Conservation (phyloP, 2,113 vertebrate genomes). For the Grantiella picta region DNA sequence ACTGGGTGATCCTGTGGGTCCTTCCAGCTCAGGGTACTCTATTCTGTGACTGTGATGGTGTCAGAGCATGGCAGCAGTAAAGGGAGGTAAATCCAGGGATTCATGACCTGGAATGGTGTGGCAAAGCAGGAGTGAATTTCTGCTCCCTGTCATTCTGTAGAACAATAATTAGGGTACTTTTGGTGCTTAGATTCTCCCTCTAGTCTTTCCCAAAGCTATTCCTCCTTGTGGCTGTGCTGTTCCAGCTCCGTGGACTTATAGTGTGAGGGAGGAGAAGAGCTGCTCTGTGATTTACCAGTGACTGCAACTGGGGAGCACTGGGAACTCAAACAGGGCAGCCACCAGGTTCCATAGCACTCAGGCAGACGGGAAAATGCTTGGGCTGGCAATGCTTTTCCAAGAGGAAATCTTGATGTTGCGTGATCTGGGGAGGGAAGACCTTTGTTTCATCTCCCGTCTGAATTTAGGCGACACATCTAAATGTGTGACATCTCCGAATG, state of each 20-base stretch:
- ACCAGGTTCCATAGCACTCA: fast-evolving
- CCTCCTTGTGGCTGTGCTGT: not conserved
- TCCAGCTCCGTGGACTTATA: not conserved
- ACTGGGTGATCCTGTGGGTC: fast-evolving
- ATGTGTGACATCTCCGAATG: not conserved
- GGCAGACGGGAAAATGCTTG: not conserved
- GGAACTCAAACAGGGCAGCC: fast-evolving
- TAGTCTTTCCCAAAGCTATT: not conserved
- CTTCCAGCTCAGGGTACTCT: not conserved
- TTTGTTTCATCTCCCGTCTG: not conserved
- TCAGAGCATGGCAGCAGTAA: not conserved
- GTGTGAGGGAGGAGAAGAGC: not conserved
- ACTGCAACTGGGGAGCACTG: not conserved
- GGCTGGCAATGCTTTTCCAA: not conserved
- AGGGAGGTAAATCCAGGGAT: not conserved
- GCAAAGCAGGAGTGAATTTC: not conserved
- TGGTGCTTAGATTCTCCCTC: not conserved
- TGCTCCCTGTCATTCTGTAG: not conserved
- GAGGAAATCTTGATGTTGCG: fast-evolving
- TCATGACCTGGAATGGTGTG: fast-evolving
- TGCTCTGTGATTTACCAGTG: not conserved
- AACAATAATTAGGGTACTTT: not conserved
- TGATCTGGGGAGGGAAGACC: not conserved
- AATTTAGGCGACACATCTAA: not conserved
- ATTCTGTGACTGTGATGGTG: not conserved